Base-by-base conservation (phyloP, 2,797 vertebrate genomes). In the Streptopelia turtur region DNA sequence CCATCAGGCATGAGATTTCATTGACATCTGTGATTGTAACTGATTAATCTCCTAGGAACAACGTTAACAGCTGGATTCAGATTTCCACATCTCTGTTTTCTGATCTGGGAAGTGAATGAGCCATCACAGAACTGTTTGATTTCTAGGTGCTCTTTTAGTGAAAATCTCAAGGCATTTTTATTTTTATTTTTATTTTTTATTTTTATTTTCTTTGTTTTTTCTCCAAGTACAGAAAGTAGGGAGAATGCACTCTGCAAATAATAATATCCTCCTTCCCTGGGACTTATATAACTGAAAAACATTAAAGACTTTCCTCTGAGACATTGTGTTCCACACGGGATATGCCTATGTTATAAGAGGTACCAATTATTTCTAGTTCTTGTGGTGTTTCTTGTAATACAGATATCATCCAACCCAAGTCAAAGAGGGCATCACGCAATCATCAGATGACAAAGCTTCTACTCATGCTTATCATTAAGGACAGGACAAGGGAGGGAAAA, bases 301-400 rank as follows among this genome's bases (percentile, higher is more conserved):
- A 91, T 94, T 89, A 93, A 96, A 96, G 94, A 35, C 69, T 60
- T 74, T 59, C 47, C 84, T 93, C 77, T 94, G 85, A 88, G 59
- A 96, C 87, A 83, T 71, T 83, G 89, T 94, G 87, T 93, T 94
- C 84, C 85, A 79, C 6, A 2, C 61, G 74, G 69, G 84, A 96
- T 91, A 91, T 91, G 89, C 87, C 89, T 94, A 69, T 93, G 89
- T 86, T 96, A 49, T 60, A 87, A 92, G 86, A 92, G 82, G 87
- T 86, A 93, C 65, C 91, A 97, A 95, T 96, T 95, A 96, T 89
- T 96, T 96, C 84, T 87, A 86, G 91, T 79, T 83, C 92, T 68
- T 95, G 95, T 76, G 92, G 92, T 90, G 86, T 23, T 91, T 93
- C 84, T 90, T 93, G 72, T 78, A 89, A 89, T 86, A 68, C 39